phyloP scores from a whole-genome alignment of 2,888 invertebrate species.

The Noctua janthe region DNA sequence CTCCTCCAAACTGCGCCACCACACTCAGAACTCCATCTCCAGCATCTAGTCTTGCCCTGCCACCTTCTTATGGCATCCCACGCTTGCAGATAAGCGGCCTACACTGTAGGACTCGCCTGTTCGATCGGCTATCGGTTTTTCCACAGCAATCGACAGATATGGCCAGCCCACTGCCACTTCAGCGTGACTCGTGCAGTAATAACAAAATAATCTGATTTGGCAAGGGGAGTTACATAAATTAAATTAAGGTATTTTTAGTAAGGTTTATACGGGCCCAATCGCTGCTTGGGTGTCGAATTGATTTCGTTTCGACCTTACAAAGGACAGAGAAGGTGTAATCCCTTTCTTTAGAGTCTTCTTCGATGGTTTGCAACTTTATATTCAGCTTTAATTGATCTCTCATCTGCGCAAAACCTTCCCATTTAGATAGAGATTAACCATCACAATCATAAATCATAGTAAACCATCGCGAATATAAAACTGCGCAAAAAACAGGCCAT shows the following conservation, averaged over 20 bases:
- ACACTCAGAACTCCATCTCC: not conserved
- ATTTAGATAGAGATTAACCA: constrained; percentile 21
- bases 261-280: constrained; percentile 16
- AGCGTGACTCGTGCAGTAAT: not conserved
- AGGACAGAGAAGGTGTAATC: no score
- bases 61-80: not conserved
- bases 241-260: not conserved
- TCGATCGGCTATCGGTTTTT: not conserved
- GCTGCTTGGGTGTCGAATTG: not conserved
- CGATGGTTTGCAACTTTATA: not conserved
- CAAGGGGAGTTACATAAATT: not conserved
- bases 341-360: not conserved
- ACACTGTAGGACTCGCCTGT: not conserved
- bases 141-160: not conserved
- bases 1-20: not conserved
- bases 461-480: constrained; percentile 30
- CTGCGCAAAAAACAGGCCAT: constrained; percentile 60
- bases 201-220: constrained; percentile 40
- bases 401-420: not conserved
- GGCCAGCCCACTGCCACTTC: not conserved
- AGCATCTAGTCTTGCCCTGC: not conserved
- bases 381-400: not conserved
- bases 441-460: constrained; percentile 12
- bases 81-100: not conserved
- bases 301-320: not conserved